Percentiles rank a stretch among this genome's conserved stretches.
Conservation (phyloP, 1,140 invertebrate genomes). For the Scylla paramamosain region DNA sequence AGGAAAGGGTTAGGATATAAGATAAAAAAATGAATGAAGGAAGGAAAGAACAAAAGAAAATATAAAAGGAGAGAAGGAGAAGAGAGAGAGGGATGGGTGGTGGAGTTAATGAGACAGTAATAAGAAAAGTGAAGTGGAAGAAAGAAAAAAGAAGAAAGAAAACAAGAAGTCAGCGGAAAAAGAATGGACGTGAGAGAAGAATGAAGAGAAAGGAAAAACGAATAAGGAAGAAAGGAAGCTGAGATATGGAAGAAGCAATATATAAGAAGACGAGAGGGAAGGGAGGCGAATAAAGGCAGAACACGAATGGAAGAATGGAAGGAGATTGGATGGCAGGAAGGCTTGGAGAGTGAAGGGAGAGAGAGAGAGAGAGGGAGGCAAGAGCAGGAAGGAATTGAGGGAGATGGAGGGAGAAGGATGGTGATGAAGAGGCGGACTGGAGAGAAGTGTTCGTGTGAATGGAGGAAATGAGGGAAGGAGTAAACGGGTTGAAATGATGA, state of each 20-base stretch:
- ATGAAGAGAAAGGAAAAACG: neutral
- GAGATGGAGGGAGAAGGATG: neutral
- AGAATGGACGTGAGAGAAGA: neutral
- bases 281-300: neutral
- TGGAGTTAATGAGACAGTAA: too few species aligned
- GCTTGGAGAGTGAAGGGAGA: neutral
- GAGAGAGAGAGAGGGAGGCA: neutral
- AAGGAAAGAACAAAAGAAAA: too few species aligned
- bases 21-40: too few species aligned
- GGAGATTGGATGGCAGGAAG: neutral
- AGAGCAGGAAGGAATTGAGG: neutral
- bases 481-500: neutral
- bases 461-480: neutral
- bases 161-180: too few species aligned
- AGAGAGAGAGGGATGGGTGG: too few species aligned
- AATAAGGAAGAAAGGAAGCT: neutral
- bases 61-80: too few species aligned
- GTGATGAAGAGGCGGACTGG: neutral
- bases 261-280: neutral
- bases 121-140: too few species aligned
- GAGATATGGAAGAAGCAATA: neutral
- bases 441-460: neutral
- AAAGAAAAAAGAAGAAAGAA: too few species aligned
- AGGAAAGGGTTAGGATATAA: too few species aligned
- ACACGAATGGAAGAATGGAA: neutral